Evolutionary conservation across 2,888 invertebrate species (phyloP).

Genomic region (Acanthoscelides obtectus): DNA sequence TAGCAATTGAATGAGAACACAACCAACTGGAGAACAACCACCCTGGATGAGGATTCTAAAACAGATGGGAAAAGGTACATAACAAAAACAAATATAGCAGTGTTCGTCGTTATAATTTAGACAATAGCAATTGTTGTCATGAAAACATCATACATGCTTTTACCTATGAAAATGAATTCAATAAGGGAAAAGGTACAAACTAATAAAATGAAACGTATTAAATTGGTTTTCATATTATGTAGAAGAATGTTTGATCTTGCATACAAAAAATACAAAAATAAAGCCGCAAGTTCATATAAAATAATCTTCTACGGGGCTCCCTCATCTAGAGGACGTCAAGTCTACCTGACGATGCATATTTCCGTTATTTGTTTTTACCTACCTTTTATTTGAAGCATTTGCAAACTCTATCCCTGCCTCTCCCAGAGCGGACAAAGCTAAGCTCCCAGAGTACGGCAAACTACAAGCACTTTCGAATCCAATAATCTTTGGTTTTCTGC

Average conservation of each 20-base stretch:
- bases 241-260: no score
- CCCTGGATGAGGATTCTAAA: slow-evolving; percentile 54
- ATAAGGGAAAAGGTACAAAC: no score
- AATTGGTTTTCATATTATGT: no score
- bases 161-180: no score
- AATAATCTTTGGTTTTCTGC: slow-evolving; percentile 52
- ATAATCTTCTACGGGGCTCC: no score
- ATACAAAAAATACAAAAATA: no score
- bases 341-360: no score
- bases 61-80: slow-evolving; percentile 2
- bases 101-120: not conserved
- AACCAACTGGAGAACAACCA: slow-evolving; percentile 56
- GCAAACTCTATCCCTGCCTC: slow-evolving; percentile 48
- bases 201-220: no score
- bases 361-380: slow-evolving; percentile 8
- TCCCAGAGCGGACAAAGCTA: slow-evolving; percentile 53
- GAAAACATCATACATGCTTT: no score
- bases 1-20: slow-evolving; percentile 55
- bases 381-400: slow-evolving; percentile 53
- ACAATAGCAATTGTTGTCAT: no score
- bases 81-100: not conserved
- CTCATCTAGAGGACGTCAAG: no score
- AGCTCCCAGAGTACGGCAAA: slow-evolving; percentile 56
- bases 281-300: no score
- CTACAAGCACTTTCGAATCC: slow-evolving; percentile 58